A percentile compares a stretch with the other conserved stretches of the same genome.
phyloP scores from a whole-genome alignment of 2,797 vertebrate genomes.

The Adrianichthys oophorus region DNA sequence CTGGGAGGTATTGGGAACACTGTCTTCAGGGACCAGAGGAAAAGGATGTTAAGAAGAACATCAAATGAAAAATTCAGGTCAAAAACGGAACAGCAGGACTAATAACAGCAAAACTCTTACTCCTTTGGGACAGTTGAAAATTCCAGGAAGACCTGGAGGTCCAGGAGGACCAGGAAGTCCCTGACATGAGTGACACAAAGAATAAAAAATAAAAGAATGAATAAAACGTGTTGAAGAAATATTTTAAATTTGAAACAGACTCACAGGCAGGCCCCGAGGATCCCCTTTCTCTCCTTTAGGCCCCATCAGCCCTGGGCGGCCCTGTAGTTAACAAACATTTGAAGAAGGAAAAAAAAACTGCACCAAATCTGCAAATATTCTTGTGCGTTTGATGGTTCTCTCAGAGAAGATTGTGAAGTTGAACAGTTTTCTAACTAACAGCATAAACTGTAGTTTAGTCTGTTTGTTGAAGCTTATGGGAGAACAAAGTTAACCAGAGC shows the following conservation, averaged over 20 bases:
- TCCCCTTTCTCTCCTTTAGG: slow-evolving; percentile 87
- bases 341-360: neutral
- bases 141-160: slow-evolving; percentile 83
- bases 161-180: slow-evolving; percentile 86
- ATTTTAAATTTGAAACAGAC: slow-evolving; percentile 33
- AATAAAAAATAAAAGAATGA: neutral
- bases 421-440: no score
- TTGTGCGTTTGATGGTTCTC: neutral
- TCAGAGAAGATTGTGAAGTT: no score
- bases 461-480: no score
- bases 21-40: slow-evolving; percentile 75
- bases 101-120: slow-evolving; percentile 67
- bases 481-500: no score
- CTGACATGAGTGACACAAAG: slow-evolving; percentile 49
- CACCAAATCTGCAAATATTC: slow-evolving; percentile 2
- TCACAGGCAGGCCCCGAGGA: slow-evolving; percentile 69
- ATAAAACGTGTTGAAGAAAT: neutral
- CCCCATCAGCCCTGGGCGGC: slow-evolving; percentile 87
- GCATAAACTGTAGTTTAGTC: no score
- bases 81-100: no score
- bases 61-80: neutral
- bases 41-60: slow-evolving; percentile 50
- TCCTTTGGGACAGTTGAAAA: slow-evolving; percentile 85
- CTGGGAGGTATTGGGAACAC: slow-evolving; percentile 90
- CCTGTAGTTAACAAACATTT: slow-evolving; percentile 67